Evolutionary conservation across 1,140 invertebrate genomes (phyloP).

Genomic region (Chironomus tepperi): DNA sequence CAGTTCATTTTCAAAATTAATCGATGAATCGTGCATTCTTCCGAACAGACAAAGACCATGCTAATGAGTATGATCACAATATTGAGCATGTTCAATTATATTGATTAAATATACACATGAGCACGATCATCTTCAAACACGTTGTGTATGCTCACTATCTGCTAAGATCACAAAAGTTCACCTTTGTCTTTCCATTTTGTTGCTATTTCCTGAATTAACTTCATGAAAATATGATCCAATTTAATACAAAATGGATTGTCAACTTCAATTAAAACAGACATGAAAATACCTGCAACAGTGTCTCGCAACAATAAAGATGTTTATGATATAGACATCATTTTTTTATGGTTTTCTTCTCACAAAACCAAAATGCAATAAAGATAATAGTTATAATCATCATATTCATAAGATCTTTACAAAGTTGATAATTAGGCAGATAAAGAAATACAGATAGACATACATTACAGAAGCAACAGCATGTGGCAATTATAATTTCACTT

Average conservation of each 20-base stretch:
- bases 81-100: too few species aligned
- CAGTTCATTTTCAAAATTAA: neutral
- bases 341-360: neutral
- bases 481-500: constrained; percentile 13
- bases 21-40: constrained; percentile 5
- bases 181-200: too few species aligned
- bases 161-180: too few species aligned
- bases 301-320: neutral
- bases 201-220: too few species aligned
- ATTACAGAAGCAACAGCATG: constrained; percentile 11
- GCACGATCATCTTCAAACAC: too few species aligned
- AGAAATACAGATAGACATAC: neutral
- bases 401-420: constrained; percentile 6
- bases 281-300: neutral
- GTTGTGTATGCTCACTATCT: too few species aligned
- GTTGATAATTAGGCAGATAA: constrained; percentile 7
- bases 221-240: neutral
- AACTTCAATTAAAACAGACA: neutral
- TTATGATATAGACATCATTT: neutral
- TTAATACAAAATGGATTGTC: neutral
- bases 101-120: too few species aligned
- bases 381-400: neutral
- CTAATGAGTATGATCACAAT: too few species aligned
- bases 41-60: too few species aligned
- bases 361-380: neutral